phyloP scores from a whole-genome alignment of 1,140 invertebrate species.

The Drosophila pectinifera region DNA sequence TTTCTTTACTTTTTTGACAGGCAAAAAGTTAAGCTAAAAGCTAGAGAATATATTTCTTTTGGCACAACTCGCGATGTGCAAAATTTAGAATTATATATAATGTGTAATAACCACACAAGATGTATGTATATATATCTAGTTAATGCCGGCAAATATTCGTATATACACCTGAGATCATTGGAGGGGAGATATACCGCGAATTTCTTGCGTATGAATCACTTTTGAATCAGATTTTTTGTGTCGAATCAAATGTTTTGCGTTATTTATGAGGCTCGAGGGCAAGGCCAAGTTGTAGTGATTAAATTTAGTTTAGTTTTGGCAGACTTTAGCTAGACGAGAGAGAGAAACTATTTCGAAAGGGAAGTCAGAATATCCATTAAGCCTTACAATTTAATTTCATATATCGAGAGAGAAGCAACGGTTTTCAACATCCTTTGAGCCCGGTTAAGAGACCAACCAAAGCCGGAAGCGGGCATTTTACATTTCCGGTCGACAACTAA shows the following conservation, averaged over 20 bases:
- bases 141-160: slow-evolving; percentile 38
- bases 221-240: slow-evolving; percentile 27
- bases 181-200: slow-evolving; percentile 12
- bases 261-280: slow-evolving; percentile 42
- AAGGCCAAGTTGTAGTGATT: slow-evolving; percentile 32
- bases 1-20: slow-evolving; percentile 33
- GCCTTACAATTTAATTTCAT: slow-evolving; percentile 42
- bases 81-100: slow-evolving; percentile 23
- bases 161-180: slow-evolving; percentile 34
- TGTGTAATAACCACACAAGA: slow-evolving; percentile 13
- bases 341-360: background rate
- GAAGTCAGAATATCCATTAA: slow-evolving; percentile 23
- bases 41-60: slow-evolving; percentile 26
- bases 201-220: slow-evolving; percentile 40
- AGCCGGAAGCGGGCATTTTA: slow-evolving; percentile 43
- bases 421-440: slow-evolving; percentile 54
- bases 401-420: background rate
- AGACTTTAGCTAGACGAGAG: slow-evolving; percentile 21
- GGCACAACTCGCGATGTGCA: slow-evolving; percentile 36
- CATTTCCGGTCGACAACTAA: slow-evolving; percentile 45
- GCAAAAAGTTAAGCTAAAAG: slow-evolving; percentile 14
- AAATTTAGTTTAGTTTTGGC: background rate
- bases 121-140: slow-evolving; percentile 29
- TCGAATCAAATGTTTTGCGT: slow-evolving; percentile 24
- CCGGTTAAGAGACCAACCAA: slow-evolving; percentile 7